Evolutionary conservation across 64 coral and sea anemone species (phyloP).

Genomic region (Platygyra sinensis): DNA sequence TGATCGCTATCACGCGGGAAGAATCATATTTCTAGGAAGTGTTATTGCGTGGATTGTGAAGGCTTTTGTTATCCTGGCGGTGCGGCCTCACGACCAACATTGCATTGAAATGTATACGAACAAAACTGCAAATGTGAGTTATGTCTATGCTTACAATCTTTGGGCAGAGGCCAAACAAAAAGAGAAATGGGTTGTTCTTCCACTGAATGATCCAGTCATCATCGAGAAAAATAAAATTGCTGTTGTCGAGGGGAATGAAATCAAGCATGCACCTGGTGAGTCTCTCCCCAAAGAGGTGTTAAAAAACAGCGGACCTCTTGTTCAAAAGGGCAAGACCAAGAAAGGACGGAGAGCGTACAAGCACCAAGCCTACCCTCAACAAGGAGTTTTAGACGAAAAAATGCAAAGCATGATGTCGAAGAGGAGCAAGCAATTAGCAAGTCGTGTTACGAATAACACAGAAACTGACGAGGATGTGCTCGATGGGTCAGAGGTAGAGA

Average conservation of each 20-base stretch:
- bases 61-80: constrained; percentile 45
- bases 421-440: not conserved
- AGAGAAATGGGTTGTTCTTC: constrained; percentile 22
- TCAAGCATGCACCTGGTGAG: not conserved
- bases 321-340: not conserved
- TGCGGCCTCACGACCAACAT: constrained; percentile 60
- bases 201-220: not conserved
- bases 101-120: constrained; percentile 66
- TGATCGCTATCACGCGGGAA: constrained; percentile 70
- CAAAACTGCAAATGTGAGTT: constrained; percentile 44
- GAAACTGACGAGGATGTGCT: not conserved
- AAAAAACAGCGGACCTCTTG: not conserved
- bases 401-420: not conserved
- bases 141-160: constrained; percentile 51
- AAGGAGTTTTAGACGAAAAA: not conserved
- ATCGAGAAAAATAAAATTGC: constrained; percentile 15
- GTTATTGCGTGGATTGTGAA: constrained; percentile 83
- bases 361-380: not conserved
- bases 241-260: not conserved
- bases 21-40: constrained; percentile 52
- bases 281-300: not conserved
- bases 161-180: constrained; percentile 22
- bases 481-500: not conserved
- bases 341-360: not conserved
- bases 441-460: not conserved